Evolutionary conservation across 2,797 vertebrate genomes (phyloP), one percentile per base, ranked within the genome.

Genomic region (Diceros bicornis): DNA sequence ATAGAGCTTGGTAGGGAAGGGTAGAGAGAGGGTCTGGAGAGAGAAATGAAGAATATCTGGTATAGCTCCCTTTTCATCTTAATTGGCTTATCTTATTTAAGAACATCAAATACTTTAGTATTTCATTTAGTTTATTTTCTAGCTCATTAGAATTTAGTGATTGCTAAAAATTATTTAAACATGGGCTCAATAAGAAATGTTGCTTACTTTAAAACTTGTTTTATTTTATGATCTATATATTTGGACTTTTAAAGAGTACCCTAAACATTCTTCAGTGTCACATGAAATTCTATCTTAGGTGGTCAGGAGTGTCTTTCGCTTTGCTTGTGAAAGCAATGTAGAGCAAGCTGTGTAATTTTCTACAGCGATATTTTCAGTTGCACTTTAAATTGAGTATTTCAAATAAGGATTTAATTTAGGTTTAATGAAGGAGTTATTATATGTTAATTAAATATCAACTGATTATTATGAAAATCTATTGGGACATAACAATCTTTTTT

Each of bases 361-460:
- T 95, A 82, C 93, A 94, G 92, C 68, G 74, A 95, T 91, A 98
- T 97, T 98, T 98, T 98, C 77, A 98, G 97, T 98, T 98, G 89
- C 88, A 97, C 52, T 98, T 98, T 98, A 98, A 98, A 98, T 97
- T 69, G 97, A 98, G 97, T 97, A 95, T 95, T 98, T 98, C 87
- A 98, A 98, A 94, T 98, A 98, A 98, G 94, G 95, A 97, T 98
- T 98, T 98, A 98, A 98, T 98, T 98, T 98, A 98, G 88, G 96
- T 96, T 98, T 98, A 98, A 99, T 98, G 98, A 98, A 95, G 93
- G 98, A 98, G 98, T 98, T 99, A 99, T 99, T 99, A 98, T 98
- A 98, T 98, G 98, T 98, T 99, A 99, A 99, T 99, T 99, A 98
- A 98, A 98, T 98, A 98, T 97, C 97, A 96, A 85, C 95, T 98